Base-by-base conservation (phyloP, 2,113 vertebrate genomes). In the Dipodomys stephensi region DNA sequence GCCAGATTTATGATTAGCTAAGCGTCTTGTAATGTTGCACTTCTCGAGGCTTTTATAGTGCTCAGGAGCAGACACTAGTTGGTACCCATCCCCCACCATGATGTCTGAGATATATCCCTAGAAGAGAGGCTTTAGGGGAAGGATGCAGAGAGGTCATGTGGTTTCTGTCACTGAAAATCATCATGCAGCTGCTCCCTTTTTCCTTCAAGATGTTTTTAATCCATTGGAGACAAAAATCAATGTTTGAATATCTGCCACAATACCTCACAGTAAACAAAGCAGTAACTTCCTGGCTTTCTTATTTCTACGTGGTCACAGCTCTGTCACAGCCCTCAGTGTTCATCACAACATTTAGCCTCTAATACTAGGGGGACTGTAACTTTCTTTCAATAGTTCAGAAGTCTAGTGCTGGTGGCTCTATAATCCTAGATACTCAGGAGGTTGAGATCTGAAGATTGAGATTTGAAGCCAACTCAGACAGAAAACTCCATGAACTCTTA, bases 121-220 rank as follows among this genome's bases (percentile, higher is more conserved):
- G 72, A 64, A 71, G 60, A 57, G 49, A 87, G 2, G 44, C 92
- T 86, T 39, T 2, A 0, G 11, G 65, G 20, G 28, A 28, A 72
- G 72, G 32, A 10, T 0, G 9, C 4, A 4, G 23, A 60, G 18
- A 0, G 16, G 28, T 6, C 23, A 3, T 0, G 0, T 20, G 6
- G 49, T 13, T 57, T 57, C 8, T 44, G 39, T 27, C 23, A 20
- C 67, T 74, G 68, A 10, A 60, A 60, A 4, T n/a, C 25, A 28
- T 65, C 39, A 32, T 0, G 3, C 3, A 15, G 23, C 30, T 15
- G 20, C 27, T 3, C 19, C 27, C n/a, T n/a, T 15, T 67, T 13
- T 19, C 62, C 15, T 35, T 76, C 80, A 46, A 32, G 64, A 62
- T 44, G 62, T 23, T 80, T 90, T 83, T 23, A 73, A 25, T 83